Evolutionary conservation across 2,113 vertebrate genomes (phyloP).

Genomic region (Euleptes europaea): DNA sequence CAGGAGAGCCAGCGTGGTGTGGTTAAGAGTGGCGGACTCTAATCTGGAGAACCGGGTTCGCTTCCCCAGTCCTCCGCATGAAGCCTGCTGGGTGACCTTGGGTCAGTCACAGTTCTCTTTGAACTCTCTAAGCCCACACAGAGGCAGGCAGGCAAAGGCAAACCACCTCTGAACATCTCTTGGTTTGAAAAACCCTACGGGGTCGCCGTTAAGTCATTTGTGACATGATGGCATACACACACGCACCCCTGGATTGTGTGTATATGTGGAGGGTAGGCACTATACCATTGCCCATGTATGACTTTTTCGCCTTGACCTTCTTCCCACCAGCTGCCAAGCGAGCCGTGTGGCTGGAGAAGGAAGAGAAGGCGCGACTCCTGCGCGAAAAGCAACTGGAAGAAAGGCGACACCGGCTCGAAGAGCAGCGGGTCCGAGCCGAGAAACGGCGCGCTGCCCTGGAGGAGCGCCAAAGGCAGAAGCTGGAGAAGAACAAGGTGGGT

Average conservation of each 20-base stretch:
- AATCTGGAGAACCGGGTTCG: too few relatives aligned
- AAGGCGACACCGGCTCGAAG: slow-evolving; percentile 86
- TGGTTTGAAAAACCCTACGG: too few relatives aligned
- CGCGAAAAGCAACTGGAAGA: slow-evolving; percentile 94
- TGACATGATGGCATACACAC: too few relatives aligned
- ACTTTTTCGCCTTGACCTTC: background rate
- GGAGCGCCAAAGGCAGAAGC: slow-evolving; percentile 92
- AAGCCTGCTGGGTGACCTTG: too few relatives aligned
- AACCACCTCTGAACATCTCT: too few relatives aligned
- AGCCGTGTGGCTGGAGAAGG: slow-evolving; percentile 94
- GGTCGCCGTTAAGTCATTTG: too few relatives aligned
- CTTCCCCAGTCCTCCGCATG: too few relatives aligned
- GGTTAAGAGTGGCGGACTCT: too few relatives aligned
- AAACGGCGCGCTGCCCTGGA: slow-evolving; percentile 86
- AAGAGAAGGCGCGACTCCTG: slow-evolving; percentile 88
- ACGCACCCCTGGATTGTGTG: background rate
- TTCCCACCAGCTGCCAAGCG: slow-evolving; percentile 86
- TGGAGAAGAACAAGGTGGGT: slow-evolving; percentile 94
- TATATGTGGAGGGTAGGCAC: accelerated
- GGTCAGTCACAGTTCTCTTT: too few relatives aligned
- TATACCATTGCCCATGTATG: background rate
- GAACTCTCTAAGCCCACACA: too few relatives aligned
- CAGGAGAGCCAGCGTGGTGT: too few relatives aligned
- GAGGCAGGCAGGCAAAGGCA: too few relatives aligned
- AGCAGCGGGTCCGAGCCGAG: slow-evolving; percentile 89